Base-by-base conservation (phyloP, 92 coral and sea anemone genomes). In the Zoanthus solanderi region DNA sequence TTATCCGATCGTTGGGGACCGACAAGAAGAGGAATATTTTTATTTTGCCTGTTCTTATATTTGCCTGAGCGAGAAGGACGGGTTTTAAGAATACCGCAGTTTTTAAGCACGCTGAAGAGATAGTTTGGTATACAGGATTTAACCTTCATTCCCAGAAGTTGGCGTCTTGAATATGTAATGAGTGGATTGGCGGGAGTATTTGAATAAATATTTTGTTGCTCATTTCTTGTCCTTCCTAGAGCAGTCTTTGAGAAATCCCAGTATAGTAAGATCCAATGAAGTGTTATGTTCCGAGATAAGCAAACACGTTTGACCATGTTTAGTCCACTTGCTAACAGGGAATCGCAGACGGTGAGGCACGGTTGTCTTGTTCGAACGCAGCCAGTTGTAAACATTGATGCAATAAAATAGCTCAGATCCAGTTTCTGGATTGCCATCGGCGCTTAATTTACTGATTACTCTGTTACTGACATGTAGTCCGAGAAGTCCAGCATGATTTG, bases 11-110 rank as follows among this genome's bases (percentile, higher is more conserved):
- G 74, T 31, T 71, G 48, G 76, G 76, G 32, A 71, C 76, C 76
- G 76, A 71, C 76, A 71, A 8, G 76, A 71, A 71, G 76, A 71
- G 76, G 76, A 71, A 31, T 71, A 71, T 71, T 71, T 71, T 71
- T 31, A 31, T 31, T 71, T 71, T 71, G 44, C 15, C 44, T 42
- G 48, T 31, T 42, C 18, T 71, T 71, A 31, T 31, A 71, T 31
- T 31, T 31, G 48, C 48, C 44, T 31, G 48, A 31, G 76, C 76
- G 48, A 71, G 44, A 71, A 42, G 23, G 48, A 71, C 76, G 48
- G 45, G 76, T 71, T 31, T 42, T 71, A 42, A 31, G 76, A 42
- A 31, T 71, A 42, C 48, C 48, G 14, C 47, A 42, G 17, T 71
- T 71, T 42, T 42, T 71, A 71, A 71, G 48, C 44, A 42, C 75